Evolutionary conservation across 2,113 vertebrate species (phyloP).

Genomic region (Neopipo cinnamomea): DNA sequence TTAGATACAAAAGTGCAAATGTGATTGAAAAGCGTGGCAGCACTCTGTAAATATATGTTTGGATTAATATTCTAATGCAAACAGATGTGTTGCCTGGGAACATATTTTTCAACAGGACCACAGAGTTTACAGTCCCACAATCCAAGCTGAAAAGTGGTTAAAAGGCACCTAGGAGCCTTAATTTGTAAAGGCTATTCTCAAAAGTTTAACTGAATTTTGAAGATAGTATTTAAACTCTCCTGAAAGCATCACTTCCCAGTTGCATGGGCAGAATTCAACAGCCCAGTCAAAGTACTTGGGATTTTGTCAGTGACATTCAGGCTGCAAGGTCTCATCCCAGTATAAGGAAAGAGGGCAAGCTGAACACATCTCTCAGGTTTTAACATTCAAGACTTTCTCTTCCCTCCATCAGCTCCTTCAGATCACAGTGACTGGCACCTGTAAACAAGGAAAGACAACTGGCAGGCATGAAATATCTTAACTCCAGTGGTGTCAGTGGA

Average conservation of each 20-base stretch:
- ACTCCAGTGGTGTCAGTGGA: not conserved
- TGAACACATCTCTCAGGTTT: not conserved
- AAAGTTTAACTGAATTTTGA: not conserved
- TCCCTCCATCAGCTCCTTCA: not conserved
- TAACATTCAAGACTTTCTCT: not conserved
- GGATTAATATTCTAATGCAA: not conserved
- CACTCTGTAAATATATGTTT: not conserved
- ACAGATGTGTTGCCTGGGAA: not conserved
- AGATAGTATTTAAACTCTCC: not conserved
- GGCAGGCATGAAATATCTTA: not conserved
- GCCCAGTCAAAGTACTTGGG: not conserved
- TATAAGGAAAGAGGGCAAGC: not conserved
- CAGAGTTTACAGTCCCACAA: not conserved
- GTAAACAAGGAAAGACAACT: not conserved
- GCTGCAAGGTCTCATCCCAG: not conserved
- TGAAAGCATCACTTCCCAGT: not conserved
- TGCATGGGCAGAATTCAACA: not conserved
- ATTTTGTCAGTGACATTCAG: not conserved
- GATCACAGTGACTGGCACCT: not conserved
- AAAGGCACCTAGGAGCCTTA: not conserved
- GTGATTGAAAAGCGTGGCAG: not conserved
- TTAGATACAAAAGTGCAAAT: constrained; percentile 26
- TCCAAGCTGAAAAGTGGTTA: not conserved
- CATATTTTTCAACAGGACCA: not conserved
- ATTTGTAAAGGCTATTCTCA: not conserved